Evolutionary conservation across 2,888 invertebrate genomes (phyloP), one percentile per base, ranked within the genome.

Genomic region (Blera fallax): DNA sequence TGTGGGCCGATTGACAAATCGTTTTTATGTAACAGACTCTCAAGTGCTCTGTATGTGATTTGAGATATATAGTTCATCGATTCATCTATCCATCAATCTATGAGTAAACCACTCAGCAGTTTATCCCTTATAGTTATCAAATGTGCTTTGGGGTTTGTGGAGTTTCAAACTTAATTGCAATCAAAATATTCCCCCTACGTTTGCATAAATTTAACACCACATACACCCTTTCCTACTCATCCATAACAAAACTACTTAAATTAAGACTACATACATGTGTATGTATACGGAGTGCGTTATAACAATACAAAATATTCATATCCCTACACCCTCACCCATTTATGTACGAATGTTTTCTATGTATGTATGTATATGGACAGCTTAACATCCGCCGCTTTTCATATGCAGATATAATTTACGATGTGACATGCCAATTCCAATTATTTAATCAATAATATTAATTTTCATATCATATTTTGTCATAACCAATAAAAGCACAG

Each of bases 401-500:
- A 72, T 80, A 80, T 80, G 80, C 85, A 85, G 85, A 85, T 80
- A 90, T 90, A 90, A 90, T 89, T 90, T 88, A 90, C 89, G 87
- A 87, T 70, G 87, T 87, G 89, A 90, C 90, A 90, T 90, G 90
- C 90, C 91, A 90, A 90, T 91, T 91, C 91, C 92, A 91, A 92
- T 92, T 91, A 92, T 91, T 91, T 91, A 92, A 91, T 91, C 92
- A 91, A 91, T 92, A 91, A 90, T 91, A 92, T 91, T 92, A 92
- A 92, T 92, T 91, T 91, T 91, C 91, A 90, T 91, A 91, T 92
- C 91, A 91, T 90, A 91, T 91, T 92, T 91, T 92, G 92, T 92
- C 92, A 91, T 88, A 90, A 90, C 89, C 92, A 91, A 92, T 91
- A 92, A 91, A 91, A 90, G 90, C 88, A 84, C 89, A 90, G 90